These are phyloP conservation scores for Drosophila colorata DNA, from an alignment of 2,888 invertebrate genomes.

Conservation along the genomic window DNA sequence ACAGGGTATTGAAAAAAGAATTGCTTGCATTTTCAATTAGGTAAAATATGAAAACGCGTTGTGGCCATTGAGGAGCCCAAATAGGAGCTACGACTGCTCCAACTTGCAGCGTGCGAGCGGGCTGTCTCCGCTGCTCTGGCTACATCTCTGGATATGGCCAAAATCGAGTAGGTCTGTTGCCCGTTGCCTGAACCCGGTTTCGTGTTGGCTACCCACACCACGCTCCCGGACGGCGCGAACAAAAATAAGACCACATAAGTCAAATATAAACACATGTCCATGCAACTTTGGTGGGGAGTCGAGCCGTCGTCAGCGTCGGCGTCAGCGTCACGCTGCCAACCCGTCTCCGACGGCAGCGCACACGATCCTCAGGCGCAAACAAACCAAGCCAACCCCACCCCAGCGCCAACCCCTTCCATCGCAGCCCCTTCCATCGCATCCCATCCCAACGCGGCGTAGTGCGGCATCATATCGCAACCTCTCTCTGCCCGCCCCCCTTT, in stretches of 20 bases:
- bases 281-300: constrained; percentile 53
- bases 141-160: not conserved
- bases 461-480: constrained; percentile 20
- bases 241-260: constrained; percentile 70
- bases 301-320: not conserved
- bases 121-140: not conserved
- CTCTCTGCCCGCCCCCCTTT: constrained; percentile 11
- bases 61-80: constrained; percentile 9
- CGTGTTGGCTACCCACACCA: constrained; percentile 19
- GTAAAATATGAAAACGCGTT: constrained; percentile 16
- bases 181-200: constrained; percentile 39
- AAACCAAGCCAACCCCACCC: constrained; percentile 8
- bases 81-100: constrained; percentile 6
- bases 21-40: constrained; percentile 47
- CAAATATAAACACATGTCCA: constrained; percentile 75
- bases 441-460: constrained; percentile 7
- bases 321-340: constrained; percentile 44
- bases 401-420: constrained; percentile 5
- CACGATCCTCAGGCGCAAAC: constrained; percentile 13
- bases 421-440: not conserved
- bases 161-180: constrained; percentile 7
- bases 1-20: constrained; percentile 9
- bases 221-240: constrained; percentile 29
- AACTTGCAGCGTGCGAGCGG: constrained; percentile 31
- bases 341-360: constrained; percentile 32